phyloP scores from a whole-genome alignment of 1,140 invertebrate species.

The Ceratosolen fusciceps region DNA sequence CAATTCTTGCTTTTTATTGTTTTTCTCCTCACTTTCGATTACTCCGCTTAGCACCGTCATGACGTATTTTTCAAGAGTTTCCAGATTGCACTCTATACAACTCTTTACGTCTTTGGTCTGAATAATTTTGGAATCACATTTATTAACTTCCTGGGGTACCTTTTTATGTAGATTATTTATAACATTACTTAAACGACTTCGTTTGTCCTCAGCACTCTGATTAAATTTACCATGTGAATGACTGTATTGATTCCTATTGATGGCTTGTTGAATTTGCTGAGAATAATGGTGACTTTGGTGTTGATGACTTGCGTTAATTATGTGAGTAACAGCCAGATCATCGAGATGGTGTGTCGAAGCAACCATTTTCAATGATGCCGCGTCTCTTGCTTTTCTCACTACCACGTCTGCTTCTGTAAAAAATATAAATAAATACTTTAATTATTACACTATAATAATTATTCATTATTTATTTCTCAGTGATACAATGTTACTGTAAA shows the following conservation, averaged over 20 bases:
- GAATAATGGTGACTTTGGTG: conserved; percentile 52
- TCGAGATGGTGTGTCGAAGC: conserved; percentile 66
- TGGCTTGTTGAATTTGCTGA: conserved; percentile 42
- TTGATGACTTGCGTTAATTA: conserved; percentile 58
- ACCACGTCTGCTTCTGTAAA: conserved; percentile 65
- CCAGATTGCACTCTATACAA: conserved; percentile 62
- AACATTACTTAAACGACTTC: conserved; percentile 67
- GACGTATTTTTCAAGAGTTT: conserved; percentile 67
- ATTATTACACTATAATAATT: no score
- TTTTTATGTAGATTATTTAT: conserved; percentile 68
- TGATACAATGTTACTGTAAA: no score
- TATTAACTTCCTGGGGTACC: conserved; percentile 52
- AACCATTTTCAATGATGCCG: conserved; percentile 62
- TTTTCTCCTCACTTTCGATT: conserved; percentile 62
- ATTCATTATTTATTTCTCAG: not conserved
- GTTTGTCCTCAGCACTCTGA: conserved; percentile 64
- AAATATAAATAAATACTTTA: not conserved
- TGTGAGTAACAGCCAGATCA: conserved; percentile 59
- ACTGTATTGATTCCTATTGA: conserved; percentile 1
- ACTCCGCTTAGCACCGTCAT: conserved; percentile 70
- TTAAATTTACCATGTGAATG: not conserved
- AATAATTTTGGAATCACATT: conserved; percentile 35
- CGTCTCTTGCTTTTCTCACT: conserved; percentile 57
- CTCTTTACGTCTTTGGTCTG: not conserved
- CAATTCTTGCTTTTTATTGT: conserved; percentile 32